phyloP scores from a whole-genome alignment of 2,797 vertebrate species.

The Hippocampus kuda region DNA sequence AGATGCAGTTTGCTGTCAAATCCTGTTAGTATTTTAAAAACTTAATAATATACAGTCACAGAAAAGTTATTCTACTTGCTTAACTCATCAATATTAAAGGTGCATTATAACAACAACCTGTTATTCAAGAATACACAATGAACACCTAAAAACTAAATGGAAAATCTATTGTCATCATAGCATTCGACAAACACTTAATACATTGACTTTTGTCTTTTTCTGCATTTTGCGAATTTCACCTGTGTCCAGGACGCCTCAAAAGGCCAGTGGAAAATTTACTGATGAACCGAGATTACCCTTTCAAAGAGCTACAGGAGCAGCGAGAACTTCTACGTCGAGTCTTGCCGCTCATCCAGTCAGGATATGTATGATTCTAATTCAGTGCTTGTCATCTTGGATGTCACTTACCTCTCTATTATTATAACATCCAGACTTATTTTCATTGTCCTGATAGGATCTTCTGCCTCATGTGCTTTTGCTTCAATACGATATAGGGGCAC shows the following conservation, averaged over 20 bases:
- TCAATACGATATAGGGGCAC: slow-evolving; percentile 64
- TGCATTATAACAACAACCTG: background rate
- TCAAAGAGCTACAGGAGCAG: slow-evolving; percentile 75
- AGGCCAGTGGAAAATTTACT: slow-evolving; percentile 71
- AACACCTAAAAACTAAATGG: background rate
- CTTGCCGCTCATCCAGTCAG: slow-evolving; percentile 64
- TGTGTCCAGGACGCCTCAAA: slow-evolving; percentile 58
- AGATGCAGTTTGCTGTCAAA: background rate
- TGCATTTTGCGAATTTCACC: background rate
- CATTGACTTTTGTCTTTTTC: background rate
- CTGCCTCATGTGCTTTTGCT: background rate
- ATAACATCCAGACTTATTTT: background rate
- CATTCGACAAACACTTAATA: too few relatives aligned
- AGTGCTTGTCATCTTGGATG: background rate
- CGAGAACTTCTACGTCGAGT: slow-evolving; percentile 64
- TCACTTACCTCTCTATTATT: background rate
- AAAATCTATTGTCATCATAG: background rate
- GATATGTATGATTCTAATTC: slow-evolving; percentile 58
- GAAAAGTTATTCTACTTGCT: background rate
- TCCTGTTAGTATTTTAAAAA: background rate
- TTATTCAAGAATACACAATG: background rate
- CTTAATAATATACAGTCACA: background rate
- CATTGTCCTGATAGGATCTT: slow-evolving; percentile 2
- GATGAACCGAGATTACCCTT: slow-evolving; percentile 72
- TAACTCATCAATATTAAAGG: background rate